Evolutionary conservation across 2,888 invertebrate genomes (phyloP), one percentile per base, ranked within the genome.

Genomic region (Polydrusus pterygomalis): DNA sequence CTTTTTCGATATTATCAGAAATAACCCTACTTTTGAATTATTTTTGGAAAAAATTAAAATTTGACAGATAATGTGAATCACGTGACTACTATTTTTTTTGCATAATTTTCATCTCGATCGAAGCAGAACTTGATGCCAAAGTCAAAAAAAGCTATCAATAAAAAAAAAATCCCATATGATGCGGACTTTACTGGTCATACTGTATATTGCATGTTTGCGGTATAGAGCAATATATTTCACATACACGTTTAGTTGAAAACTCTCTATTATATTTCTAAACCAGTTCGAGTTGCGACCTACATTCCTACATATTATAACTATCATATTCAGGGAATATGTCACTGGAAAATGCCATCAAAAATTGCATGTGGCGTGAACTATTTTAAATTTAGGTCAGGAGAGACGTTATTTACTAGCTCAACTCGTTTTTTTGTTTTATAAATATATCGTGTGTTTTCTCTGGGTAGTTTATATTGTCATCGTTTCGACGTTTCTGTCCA

Each of bases 341-440:
- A 67, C 74, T 47, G 51, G 68, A 60, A 74, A 74, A 74, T 68
- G 47, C 62, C 68, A 68, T 65, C 58, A 67, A 73, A 73, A 47
- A 73, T 51, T 43, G 20, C 40, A 45, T 43, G 58, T 30, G 65
- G 56, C 40, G 34, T 54, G 43, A 72, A 65, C 62, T 74, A 74
- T 74, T 74, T 74, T 68, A 67, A 68, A 74, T 74, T 68, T 74
- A 68, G 74, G 74, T 74, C 74, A 68, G 49, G 15, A 51, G 60
- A 68, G 68, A 68, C 49, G 63, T 49, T 47, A 58, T 67, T 68
- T 51, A 74, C 72, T 54, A 72, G n/a, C 72, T 13, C 65, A 72
- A 65, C 34, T 38, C 45, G 47, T 60, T 62, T 62, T 47, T 17
- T 51, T 51, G 25, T 25, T 3, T 25, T 25, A 25, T 5, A 5